phyloP scores from a whole-genome alignment of 2,113 vertebrate species.

The Pelodiscus sinensis region DNA sequence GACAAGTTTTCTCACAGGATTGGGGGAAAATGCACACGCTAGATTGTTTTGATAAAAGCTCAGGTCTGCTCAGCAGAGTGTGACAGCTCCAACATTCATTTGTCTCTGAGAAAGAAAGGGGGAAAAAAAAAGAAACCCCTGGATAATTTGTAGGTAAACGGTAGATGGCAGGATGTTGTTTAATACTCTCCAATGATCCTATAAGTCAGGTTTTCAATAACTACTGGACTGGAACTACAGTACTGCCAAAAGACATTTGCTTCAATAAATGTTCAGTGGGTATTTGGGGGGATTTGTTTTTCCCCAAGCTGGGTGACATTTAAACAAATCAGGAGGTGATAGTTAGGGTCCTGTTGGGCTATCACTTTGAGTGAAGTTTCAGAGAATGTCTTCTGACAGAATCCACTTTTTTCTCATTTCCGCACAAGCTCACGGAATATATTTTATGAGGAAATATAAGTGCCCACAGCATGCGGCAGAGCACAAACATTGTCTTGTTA shows the following conservation, averaged over 20 bases:
- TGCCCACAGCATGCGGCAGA: neutral
- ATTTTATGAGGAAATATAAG: neutral
- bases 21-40: too few species aligned
- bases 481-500: neutral
- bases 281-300: neutral
- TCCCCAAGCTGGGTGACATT: conserved; percentile 39
- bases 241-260: conserved; percentile 42
- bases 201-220: conserved; percentile 12
- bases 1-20: neutral
- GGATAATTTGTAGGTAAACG: conserved; percentile 32
- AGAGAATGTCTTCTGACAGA: conserved; percentile 35
- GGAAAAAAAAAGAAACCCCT: neutral
- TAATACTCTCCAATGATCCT: neutral
- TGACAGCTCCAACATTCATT: neutral
- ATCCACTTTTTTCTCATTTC: neutral
- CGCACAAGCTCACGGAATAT: neutral
- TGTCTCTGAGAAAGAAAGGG: neutral
- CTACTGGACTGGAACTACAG: conserved; percentile 12
- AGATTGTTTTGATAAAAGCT: neutral
- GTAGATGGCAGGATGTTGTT: conserved; percentile 43
- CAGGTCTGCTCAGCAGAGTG: neutral
- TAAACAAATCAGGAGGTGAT: conserved; percentile 39
- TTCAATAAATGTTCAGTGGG: conserved; percentile 32
- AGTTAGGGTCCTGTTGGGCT: conserved; percentile 11
- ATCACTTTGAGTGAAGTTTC: conserved; percentile 47